Evolutionary conservation across 1,140 invertebrate genomes (phyloP).

Genomic region (Colletes latitarsis): DNA sequence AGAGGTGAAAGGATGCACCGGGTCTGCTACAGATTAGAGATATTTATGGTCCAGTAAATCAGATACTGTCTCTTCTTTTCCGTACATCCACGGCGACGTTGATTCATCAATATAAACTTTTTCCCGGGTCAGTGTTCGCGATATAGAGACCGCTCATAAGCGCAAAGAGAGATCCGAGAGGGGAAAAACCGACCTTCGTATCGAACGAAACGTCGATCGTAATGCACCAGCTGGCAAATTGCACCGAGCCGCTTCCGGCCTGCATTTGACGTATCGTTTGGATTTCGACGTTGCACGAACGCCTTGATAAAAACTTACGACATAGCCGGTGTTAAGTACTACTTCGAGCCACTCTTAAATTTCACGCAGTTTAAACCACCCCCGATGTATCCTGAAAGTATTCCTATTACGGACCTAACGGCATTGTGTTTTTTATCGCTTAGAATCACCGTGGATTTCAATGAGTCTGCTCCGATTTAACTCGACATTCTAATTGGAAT

Average conservation of each 20-base stretch:
- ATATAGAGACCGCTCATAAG: constrained; percentile 39
- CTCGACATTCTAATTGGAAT: too few relatives aligned
- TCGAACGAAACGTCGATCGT: constrained; percentile 6
- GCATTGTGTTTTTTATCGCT: background rate
- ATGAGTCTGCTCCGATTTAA: background rate
- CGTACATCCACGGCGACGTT: constrained; percentile 43
- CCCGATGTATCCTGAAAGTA: background rate
- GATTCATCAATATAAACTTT: constrained; percentile 67
- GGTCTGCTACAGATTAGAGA: constrained; percentile 71
- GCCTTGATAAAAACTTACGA: constrained; percentile 24
- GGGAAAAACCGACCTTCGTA: background rate
- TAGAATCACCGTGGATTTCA: background rate
- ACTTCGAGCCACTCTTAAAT: constrained; percentile 14
- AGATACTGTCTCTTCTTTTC: constrained; percentile 64
- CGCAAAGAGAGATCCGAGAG: background rate
- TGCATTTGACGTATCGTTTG: constrained; percentile 1
- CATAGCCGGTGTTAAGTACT: constrained; percentile 1
- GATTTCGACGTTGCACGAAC: constrained; percentile 11
- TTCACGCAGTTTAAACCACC: background rate
- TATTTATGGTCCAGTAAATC: constrained; percentile 76
- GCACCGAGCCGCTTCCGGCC: background rate
- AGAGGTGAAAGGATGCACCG: constrained; percentile 42
- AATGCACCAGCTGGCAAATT: constrained; percentile 15
- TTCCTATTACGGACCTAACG: background rate
- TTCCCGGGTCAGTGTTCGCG: constrained; percentile 22